Percentiles rank a stretch among this genome's conserved stretches.
Evolutionary conservation across 1,140 invertebrate species (phyloP).

Genomic region (Paraescarpia echinospica): DNA sequence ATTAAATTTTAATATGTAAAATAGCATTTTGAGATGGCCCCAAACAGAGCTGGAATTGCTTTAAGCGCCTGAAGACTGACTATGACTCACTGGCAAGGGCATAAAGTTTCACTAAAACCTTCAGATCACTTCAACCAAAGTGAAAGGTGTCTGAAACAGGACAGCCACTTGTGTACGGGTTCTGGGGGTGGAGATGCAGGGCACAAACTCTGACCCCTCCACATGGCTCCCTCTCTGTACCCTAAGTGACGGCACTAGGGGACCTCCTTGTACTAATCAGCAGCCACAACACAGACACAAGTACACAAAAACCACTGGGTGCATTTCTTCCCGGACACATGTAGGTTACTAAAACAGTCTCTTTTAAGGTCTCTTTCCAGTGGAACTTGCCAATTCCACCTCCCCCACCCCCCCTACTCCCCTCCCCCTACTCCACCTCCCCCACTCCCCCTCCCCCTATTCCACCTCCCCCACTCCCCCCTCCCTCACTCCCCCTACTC

Average conservation of each 20-base stretch:
- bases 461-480: too few species aligned
- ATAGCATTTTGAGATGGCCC: not conserved
- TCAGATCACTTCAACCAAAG: not conserved
- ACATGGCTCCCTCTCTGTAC: not conserved
- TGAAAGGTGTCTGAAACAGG: not conserved
- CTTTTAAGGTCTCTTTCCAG: not conserved
- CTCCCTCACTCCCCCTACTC: too few species aligned
- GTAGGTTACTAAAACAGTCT: not conserved
- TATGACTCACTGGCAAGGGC: not conserved
- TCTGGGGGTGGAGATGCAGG: not conserved
- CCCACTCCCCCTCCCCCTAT: too few species aligned
- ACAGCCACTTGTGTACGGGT: not conserved
- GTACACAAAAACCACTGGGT: not conserved
- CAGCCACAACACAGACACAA: not conserved
- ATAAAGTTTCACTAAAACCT: not conserved
- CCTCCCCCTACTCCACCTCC: too few species aligned
- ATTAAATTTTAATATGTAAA: not conserved
- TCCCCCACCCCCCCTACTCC: too few species aligned
- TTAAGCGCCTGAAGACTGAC: not conserved
- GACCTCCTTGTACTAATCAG: not conserved
- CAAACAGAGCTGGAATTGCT: not conserved
- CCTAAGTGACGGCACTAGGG: not conserved
- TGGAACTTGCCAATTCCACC: too few species aligned
- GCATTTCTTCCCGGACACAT: not conserved
- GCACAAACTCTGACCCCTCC: not conserved